Conservation (phyloP, 1,140 invertebrate genomes). For the Caenorhabditis latens region DNA sequence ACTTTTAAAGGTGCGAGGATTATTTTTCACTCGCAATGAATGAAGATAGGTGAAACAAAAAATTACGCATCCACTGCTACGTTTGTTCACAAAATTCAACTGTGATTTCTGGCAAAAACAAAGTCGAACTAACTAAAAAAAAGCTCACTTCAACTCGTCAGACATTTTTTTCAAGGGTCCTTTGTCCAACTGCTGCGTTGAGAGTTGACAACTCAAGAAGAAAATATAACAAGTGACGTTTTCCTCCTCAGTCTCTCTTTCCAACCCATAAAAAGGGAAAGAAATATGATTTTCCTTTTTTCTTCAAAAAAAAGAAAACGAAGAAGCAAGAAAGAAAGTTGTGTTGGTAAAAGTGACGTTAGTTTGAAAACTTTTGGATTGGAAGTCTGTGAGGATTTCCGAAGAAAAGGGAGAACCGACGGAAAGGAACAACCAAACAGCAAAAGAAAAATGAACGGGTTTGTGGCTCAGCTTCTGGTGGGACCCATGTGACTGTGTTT, state of each 20-base stretch:
- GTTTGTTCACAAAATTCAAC: not conserved
- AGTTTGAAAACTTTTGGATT: not conserved
- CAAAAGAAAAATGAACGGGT: not conserved
- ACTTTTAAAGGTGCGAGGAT: not conserved
- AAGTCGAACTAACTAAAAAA: not conserved
- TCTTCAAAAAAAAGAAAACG: not conserved
- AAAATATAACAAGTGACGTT: constrained; percentile 54
- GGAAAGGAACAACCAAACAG: not conserved
- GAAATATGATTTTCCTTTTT: constrained; percentile 33
- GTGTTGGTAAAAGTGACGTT: not conserved
- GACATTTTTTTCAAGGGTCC: constrained; percentile 36
- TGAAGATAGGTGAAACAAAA: not conserved
- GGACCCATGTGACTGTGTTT: constrained; percentile 12
- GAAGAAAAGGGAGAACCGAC: not conserved
- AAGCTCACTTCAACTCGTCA: not conserved
- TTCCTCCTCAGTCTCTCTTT: not conserved
- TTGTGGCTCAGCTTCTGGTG: constrained; percentile 11
- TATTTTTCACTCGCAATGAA: not conserved
- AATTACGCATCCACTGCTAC: too few species aligned
- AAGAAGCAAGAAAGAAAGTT: not conserved
- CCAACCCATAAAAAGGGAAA: constrained; percentile 44
- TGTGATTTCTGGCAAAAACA: not conserved
- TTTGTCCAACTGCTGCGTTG: constrained; percentile 27
- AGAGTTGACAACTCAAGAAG: constrained; percentile 30
- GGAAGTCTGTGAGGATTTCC: not conserved